phyloP scores from a whole-genome alignment of 2,113 vertebrate species.

The Microtus pennsylvanicus region DNA sequence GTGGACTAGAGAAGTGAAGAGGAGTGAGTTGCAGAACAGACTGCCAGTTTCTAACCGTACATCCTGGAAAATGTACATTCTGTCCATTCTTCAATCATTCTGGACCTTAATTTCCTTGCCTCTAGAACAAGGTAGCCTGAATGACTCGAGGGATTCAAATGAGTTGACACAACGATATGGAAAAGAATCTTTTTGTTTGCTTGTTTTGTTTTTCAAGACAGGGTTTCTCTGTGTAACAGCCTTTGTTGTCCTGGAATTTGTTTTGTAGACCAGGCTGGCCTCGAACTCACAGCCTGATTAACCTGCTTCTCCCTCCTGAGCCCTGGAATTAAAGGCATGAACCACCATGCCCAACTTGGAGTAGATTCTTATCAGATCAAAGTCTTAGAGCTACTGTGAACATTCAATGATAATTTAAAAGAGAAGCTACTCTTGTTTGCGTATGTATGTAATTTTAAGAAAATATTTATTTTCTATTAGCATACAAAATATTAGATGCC shows the following conservation, averaged over 20 bases:
- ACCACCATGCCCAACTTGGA: not conserved
- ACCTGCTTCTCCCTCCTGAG: not conserved
- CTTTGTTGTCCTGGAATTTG: not conserved
- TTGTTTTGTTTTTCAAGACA: not conserved
- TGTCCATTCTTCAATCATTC: not conserved
- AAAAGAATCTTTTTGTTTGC: not conserved
- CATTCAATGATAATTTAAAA: conserved; percentile 6
- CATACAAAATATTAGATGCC: not conserved
- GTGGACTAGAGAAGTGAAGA: not conserved
- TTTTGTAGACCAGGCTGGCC: not conserved
- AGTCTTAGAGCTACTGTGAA: not conserved
- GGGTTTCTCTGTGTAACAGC: not conserved
- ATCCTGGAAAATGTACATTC: not conserved
- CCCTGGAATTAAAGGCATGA: too few relatives aligned
- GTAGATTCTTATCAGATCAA: conserved; percentile 25
- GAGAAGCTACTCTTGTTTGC: not conserved
- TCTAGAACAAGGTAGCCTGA: not conserved
- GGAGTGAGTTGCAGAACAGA: not conserved
- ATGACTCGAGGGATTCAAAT: not conserved
- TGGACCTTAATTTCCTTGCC: not conserved
- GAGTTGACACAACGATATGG: not conserved
- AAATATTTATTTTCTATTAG: not conserved
- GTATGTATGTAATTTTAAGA: not conserved
- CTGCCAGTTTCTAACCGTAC: not conserved
- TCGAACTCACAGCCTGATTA: not conserved